Conservation (phyloP, 2,888 invertebrate species). For the Cinara cedri region DNA sequence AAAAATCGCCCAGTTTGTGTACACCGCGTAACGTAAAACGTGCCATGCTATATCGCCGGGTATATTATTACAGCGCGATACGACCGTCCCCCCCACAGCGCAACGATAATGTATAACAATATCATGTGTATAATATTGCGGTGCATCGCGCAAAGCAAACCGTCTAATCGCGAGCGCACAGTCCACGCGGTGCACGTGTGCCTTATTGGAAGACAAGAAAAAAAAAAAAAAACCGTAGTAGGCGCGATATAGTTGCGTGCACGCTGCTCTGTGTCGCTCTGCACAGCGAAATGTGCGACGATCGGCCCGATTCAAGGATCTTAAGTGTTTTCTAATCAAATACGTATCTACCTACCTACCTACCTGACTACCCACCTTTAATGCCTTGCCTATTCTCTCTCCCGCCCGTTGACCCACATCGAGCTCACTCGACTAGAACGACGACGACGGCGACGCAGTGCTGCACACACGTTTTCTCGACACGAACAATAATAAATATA, state of each 20-base stretch:
- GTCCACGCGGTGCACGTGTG: conserved; percentile 44
- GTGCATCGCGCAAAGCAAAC: not conserved
- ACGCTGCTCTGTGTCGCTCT: too few species aligned
- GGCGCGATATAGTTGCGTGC: not conserved
- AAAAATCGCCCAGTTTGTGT: too few species aligned
- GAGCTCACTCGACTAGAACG: conserved; percentile 40
- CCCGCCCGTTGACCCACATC: conserved; percentile 48
- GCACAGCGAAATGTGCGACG: not conserved
- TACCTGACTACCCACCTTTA: too few species aligned
- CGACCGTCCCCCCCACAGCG: not conserved
- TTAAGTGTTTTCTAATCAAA: conserved; percentile 42
- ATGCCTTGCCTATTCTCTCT: conserved; percentile 4
- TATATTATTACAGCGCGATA: too few species aligned
- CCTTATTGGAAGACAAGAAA: not conserved
- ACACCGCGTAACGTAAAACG: too few species aligned
- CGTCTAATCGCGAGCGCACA: conserved; percentile 35
- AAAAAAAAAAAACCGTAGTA: not conserved
- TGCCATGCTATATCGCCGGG: too few species aligned
- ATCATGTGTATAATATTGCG: not conserved
- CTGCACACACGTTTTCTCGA: conserved; percentile 36
- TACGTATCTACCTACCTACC: not conserved
- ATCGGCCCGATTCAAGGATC: conserved; percentile 25
- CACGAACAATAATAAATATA: too few species aligned
- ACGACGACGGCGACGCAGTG: not conserved
- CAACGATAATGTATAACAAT: not conserved